Conservation (phyloP, 2,888 invertebrate genomes). For the Dryobotodes eremita region DNA sequence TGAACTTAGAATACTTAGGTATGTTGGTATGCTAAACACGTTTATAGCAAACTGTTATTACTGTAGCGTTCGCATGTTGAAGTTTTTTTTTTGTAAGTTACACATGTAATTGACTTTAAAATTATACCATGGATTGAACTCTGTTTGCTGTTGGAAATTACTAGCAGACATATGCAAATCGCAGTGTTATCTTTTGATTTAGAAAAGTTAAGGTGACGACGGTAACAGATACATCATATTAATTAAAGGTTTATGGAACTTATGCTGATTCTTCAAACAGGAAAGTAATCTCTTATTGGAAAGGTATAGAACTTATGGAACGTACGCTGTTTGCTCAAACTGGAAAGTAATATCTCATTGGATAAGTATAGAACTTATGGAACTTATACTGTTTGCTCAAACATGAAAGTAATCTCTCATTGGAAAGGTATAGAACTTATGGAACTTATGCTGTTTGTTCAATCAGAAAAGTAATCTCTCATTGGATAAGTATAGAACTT, state of each 20-base stretch:
- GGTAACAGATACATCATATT: too few species aligned
- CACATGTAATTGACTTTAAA: slow-evolving; percentile 11
- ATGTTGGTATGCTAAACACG: slow-evolving; percentile 42
- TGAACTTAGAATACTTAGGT: slow-evolving; percentile 32
- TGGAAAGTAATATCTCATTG: too few species aligned
- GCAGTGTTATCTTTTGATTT: not conserved
- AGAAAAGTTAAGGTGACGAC: not conserved
- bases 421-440: too few species aligned
- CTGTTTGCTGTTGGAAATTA: not conserved
- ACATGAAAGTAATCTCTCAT: too few species aligned
- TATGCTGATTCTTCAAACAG: not conserved
- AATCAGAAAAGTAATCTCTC: too few species aligned
- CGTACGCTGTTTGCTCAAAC: too few species aligned
- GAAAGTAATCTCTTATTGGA: not conserved
- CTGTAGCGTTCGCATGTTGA: slow-evolving; percentile 15
- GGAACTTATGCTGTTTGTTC: too few species aligned
- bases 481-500: too few species aligned
- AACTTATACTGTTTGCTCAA: too few species aligned
- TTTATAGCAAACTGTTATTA: slow-evolving; percentile 34
- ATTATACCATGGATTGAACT: slow-evolving; percentile 2
- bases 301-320: too few species aligned
- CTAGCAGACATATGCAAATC: slow-evolving; percentile 10
- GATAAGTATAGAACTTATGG: too few species aligned
- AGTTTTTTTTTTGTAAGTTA: slow-evolving; percentile 9
- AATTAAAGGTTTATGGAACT: not conserved